These are phyloP conservation scores for Limnephilus rhombicus DNA, from an alignment of 2,888 invertebrate species.

Conservation along the genomic window DNA sequence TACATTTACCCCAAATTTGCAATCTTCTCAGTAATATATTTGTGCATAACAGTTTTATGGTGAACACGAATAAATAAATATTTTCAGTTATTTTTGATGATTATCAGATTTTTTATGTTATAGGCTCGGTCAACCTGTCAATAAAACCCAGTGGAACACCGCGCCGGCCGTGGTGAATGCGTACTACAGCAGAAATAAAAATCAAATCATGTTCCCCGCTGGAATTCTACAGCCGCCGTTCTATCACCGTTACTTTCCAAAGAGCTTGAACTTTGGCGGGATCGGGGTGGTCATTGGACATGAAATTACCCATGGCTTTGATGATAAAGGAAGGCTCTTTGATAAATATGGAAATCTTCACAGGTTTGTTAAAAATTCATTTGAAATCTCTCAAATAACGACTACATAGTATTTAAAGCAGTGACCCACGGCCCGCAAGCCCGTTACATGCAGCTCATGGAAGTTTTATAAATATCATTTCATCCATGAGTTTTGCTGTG, in stretches of 20 bases:
- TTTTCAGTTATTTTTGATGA: not conserved
- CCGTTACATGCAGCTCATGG: too few relatives aligned
- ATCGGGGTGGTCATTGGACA: conserved; percentile 95
- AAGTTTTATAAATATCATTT: too few relatives aligned
- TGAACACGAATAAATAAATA: too few relatives aligned
- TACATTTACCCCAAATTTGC: too few relatives aligned
- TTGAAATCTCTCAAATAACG: not conserved
- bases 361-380: conserved; percentile 69
- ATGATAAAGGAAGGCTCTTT: conserved; percentile 93
- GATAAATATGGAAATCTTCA: conserved; percentile 95
- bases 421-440: not conserved
- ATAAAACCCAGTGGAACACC: conserved; percentile 90
- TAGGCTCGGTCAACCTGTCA: conserved; percentile 84
- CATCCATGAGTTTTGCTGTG: not conserved
- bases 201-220: conserved; percentile 97
- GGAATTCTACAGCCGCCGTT: conserved; percentile 97
- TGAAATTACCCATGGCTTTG: conserved; percentile 94
- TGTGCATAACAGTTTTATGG: too few relatives aligned
- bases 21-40: too few relatives aligned
- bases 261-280: conserved; percentile 90
- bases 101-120: too few relatives aligned
- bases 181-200: conserved; percentile 96
- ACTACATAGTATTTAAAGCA: not conserved
- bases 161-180: conserved; percentile 96
- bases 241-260: conserved; percentile 91